Base-by-base conservation (phyloP, 2,888 invertebrate species). In the Meiosimyza platycephala region DNA sequence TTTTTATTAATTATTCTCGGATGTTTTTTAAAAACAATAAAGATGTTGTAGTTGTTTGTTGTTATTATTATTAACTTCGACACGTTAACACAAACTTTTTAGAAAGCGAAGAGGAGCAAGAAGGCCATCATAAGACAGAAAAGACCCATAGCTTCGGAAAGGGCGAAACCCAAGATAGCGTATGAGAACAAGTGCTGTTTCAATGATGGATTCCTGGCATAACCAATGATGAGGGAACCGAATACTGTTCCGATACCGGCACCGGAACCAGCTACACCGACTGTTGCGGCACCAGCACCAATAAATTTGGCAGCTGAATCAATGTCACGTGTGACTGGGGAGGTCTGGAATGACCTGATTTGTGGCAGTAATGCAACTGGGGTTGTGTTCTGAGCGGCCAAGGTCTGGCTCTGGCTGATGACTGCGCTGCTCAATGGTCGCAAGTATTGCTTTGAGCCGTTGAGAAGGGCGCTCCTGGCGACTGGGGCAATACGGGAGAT, bases 261-360 rank as follows among this genome's bases (percentile, higher is more conserved):
- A 89, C 99, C 98, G 89, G 95, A 99, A 87, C 99, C 99, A 86
- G 99, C 99, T 82, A 98, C 99, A 90, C 99, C 99, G 82, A 99
- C 99, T 88, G 99, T 99, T 88, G 99, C 99, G 87, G 99, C 99
- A 88, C 99, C 99, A 89, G 99, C 98, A 89, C 99, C 99, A 90
- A 99, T 99, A 90, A 98, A 99, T 92, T 99, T 99, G 88, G 99
- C 99, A 86, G 99, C 99, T 80, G 98, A 98, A 90, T 99, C 99
- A 91, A 99, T 99, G 90, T 99, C 99, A 88, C 95, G 93, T 82
- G 93, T 92, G 82, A 95, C 92, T 79, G 94, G 90, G 81, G 95
- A 93, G 83, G 96, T 96, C 89, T 96, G 95, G 92, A 97, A 93
- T 89, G 91, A 92, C 87, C 95, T 92, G 80, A 92, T 89, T 82